Conservation (phyloP, 2,888 invertebrate genomes). For the Halictus quadricinctus region DNA sequence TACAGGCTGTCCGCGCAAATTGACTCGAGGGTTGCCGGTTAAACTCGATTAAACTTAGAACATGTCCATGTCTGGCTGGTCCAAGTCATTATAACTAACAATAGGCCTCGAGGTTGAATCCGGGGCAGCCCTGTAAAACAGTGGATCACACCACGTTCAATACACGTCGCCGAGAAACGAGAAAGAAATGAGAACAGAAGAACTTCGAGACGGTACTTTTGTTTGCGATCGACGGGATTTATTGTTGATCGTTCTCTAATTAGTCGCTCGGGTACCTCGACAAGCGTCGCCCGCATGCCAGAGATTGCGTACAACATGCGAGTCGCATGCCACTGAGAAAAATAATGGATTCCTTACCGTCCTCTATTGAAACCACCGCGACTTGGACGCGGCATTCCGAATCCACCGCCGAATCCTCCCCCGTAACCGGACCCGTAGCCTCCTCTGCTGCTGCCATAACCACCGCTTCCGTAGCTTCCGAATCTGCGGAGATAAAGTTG, state of each 20-base stretch:
- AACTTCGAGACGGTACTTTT: neutral
- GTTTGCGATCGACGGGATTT: neutral
- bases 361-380: constrained; percentile 83
- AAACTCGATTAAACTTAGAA: constrained; percentile 83
- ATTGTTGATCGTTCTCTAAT: neutral
- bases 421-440: constrained; percentile 75
- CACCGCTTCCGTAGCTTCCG: constrained; percentile 78
- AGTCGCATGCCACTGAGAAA: neutral
- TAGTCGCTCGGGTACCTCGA: neutral
- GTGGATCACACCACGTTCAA: constrained; percentile 63
- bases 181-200: neutral
- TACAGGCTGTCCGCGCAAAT: constrained; percentile 35
- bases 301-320: neutral
- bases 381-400: constrained; percentile 82
- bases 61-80: constrained; percentile 92
- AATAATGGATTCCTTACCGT: constrained; percentile 76
- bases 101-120: constrained; percentile 86
- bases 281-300: neutral
- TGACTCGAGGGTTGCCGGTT: constrained; percentile 28
- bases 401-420: constrained; percentile 72
- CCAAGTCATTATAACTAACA: constrained; percentile 95
- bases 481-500: constrained; percentile 66
- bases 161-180: constrained; percentile 10
- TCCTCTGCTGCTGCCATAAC: constrained; percentile 75
- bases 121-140: constrained; percentile 79